Base-by-base conservation (phyloP, 2,888 invertebrate genomes). In the Hyles lineata region DNA sequence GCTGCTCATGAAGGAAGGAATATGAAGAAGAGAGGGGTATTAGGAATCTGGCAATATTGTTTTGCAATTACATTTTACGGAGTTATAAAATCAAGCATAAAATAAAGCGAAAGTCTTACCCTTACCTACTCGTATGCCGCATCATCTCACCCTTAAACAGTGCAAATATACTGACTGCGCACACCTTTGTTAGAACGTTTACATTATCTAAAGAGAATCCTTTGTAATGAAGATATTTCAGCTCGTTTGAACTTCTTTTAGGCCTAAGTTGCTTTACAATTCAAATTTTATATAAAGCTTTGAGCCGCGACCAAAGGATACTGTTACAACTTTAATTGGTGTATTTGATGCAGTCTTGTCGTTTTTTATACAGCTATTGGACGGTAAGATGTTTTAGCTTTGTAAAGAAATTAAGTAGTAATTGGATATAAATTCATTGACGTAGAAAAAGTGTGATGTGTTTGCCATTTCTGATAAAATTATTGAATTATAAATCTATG, bases 181-280 rank as follows among this genome's bases (percentile, higher is more conserved):
- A 17, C 50, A 50, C 67, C 50, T 50, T 67, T 23, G 7, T 50
- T 7, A 43, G 23, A 23, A 17, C 63, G 73, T 43, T 60, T 70
- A 70, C 74, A 75, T 72, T 80, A 7, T 76, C 74, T 77, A 82
- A 82, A 81, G 81, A 85, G 84, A 84, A 83, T 83, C 80, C 80
- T 82, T 77, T 76, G 78, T 82, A 86, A 84, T 85, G 80, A 83
- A 82, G 81, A 83, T 81, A 83, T 83, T 77, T 76, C 23, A 50
- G 50, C 23, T 50, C 50, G 50, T 67, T 67, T 67, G 50, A 67
- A 67, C 67, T 50, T 50, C 11, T 23, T 63, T 67, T 50, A 43
- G 67, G 67, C 50, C 23, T 6, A 43, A 21, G 17, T 23, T 50
- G 21, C 43, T 67, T 67, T 67, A 50, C 67, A 67, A 67, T 67